phyloP scores from a whole-genome alignment of 2,888 invertebrate genomes.

The Caenorhabditis sp. region DNA sequence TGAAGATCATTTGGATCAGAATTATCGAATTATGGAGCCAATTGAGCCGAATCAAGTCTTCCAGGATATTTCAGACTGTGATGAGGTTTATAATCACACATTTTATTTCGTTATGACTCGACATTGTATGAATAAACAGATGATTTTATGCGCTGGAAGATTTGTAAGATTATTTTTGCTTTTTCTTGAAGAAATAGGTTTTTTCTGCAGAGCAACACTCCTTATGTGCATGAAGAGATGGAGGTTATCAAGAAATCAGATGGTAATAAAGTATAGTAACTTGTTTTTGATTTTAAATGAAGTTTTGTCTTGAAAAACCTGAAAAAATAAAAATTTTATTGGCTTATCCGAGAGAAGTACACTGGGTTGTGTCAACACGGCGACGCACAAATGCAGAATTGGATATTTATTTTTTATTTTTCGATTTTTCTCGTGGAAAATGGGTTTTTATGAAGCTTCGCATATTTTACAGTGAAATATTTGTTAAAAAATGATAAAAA shows the following conservation, averaged over 20 bases:
- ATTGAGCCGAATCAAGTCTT: not conserved
- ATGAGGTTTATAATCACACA: not conserved
- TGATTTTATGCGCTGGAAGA: conserved; percentile 2
- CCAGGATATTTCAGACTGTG: not conserved
- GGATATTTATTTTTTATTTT: not conserved
- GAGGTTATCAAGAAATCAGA: too few species aligned
- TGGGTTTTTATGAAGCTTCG: too few species aligned
- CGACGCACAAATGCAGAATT: not conserved
- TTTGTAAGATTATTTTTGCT: conserved; percentile 4
- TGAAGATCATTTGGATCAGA: conserved; percentile 16
- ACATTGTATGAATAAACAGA: not conserved
- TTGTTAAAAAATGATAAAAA: too few species aligned
- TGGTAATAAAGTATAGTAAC: too few species aligned
- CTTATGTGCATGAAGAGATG: not conserved
- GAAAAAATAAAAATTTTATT: not conserved
- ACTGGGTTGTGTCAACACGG: not conserved
- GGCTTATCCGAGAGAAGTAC: not conserved
- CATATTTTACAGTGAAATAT: too few species aligned
- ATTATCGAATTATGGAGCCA: not conserved
- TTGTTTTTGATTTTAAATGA: too few species aligned
- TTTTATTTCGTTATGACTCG: conserved; percentile 1
- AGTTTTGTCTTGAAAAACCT: too few species aligned
- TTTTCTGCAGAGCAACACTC: not conserved
- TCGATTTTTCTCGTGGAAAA: not conserved
- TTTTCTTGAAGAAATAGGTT: not conserved